phyloP scores from a whole-genome alignment of 2,888 invertebrate species.

The Tiphia femorata region DNA sequence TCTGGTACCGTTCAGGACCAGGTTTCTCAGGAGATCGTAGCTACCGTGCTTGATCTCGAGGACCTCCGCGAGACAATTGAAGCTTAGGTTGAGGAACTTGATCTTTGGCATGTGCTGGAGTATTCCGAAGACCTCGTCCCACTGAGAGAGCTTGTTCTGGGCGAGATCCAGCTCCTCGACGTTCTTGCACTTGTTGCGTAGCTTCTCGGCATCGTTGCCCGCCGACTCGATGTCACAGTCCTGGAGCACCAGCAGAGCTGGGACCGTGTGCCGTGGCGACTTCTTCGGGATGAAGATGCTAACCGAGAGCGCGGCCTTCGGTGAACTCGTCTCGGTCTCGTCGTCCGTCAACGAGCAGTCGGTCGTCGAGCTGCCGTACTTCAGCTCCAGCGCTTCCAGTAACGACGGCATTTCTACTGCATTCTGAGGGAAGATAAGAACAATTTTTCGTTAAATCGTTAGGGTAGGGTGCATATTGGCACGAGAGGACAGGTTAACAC shows the following conservation, averaged over 20 bases:
- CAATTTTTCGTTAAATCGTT: too few species aligned
- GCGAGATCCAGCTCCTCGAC: constrained; percentile 96
- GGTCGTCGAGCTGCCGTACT: constrained; percentile 78
- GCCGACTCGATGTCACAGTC: constrained; percentile 93
- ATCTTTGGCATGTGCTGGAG: constrained; percentile 89
- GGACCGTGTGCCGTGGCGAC: constrained; percentile 82
- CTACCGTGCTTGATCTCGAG: constrained; percentile 70
- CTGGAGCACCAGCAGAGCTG: constrained; percentile 87
- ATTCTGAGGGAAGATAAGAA: constrained; percentile 31
- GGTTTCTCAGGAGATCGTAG: constrained; percentile 72
- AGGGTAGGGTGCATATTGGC: too few species aligned
- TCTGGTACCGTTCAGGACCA: constrained; percentile 90
- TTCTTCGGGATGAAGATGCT: constrained; percentile 90
- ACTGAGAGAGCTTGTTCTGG: constrained; percentile 89
- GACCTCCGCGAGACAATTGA: constrained; percentile 84
- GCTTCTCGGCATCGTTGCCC: constrained; percentile 81
- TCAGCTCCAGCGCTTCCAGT: constrained; percentile 89
- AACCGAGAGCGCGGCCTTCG: constrained; percentile 76
- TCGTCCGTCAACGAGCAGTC: constrained; percentile 72
- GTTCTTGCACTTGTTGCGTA: constrained; percentile 86
- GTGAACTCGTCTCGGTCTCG: constrained; percentile 71
- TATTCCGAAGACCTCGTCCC: constrained; percentile 91
- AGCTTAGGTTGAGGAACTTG: constrained; percentile 92
- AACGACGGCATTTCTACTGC: constrained; percentile 83
- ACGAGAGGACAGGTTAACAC: too few species aligned